Conservation (phyloP, 2,113 vertebrate species). For the Cacatua alba region DNA sequence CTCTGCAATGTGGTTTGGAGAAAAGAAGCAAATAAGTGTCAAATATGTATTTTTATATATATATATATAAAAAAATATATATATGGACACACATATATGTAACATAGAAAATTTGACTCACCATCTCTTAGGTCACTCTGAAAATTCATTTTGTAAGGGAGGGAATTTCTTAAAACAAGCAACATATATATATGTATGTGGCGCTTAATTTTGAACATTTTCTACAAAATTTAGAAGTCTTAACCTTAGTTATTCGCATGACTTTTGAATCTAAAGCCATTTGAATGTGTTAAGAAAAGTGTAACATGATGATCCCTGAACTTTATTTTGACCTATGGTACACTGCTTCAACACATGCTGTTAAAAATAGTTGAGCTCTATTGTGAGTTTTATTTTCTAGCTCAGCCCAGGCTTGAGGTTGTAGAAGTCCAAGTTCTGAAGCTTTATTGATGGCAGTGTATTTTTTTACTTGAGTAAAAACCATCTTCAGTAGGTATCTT, state of each 20-base stretch:
- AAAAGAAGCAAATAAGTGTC: neutral
- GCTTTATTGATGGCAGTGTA: neutral
- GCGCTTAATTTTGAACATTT: neutral
- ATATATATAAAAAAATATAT: too few species aligned
- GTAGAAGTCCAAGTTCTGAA: neutral
- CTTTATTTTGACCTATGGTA: neutral
- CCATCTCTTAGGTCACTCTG: neutral
- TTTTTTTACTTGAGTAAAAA: neutral
- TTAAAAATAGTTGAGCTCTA: neutral
- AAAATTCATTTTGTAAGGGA: neutral
- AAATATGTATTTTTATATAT: neutral
- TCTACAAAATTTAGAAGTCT: neutral
- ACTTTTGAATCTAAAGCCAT: neutral
- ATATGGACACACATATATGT: accelerated
- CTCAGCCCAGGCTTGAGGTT: neutral
- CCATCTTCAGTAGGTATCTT: neutral
- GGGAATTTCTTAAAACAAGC: neutral
- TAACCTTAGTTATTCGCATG: neutral
- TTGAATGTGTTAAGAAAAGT: neutral
- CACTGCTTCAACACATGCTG: neutral
- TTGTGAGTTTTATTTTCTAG: neutral
- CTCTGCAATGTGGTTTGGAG: neutral
- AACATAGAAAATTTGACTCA: neutral
- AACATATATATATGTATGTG: accelerated
- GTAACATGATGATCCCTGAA: neutral